Percentiles rank a stretch among this genome's conserved stretches.
These are phyloP conservation scores for Phalanger gymnotis DNA, from an alignment of 2,797 vertebrate genomes.

Conservation along the genomic window DNA sequence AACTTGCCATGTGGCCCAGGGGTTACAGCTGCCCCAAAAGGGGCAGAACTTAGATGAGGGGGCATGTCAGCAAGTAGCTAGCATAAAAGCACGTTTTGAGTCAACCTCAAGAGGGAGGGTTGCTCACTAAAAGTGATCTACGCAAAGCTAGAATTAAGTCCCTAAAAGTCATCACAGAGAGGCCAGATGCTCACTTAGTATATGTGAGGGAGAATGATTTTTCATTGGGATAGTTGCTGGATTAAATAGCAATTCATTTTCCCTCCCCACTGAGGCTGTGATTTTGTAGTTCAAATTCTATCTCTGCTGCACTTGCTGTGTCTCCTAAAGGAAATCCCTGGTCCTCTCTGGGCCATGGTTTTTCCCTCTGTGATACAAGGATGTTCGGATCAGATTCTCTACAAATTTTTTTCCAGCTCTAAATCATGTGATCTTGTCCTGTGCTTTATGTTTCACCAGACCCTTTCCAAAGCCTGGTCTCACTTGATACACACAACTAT, in stretches of 20 bases:
- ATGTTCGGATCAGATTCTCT: not conserved
- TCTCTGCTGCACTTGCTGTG: not conserved
- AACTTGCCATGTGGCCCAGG: not conserved
- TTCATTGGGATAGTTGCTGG: not conserved
- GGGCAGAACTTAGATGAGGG: not conserved
- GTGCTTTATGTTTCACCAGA: not conserved
- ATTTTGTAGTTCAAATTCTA: not conserved
- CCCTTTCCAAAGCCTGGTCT: not conserved
- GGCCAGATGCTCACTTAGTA: not conserved
- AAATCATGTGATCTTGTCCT: not conserved
- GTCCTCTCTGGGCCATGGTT: not conserved
- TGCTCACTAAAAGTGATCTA: not conserved
- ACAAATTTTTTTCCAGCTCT: not conserved
- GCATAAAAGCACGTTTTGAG: not conserved
- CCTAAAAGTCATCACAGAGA: not conserved
- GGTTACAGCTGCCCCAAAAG: not conserved
- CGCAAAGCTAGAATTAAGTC: not conserved
- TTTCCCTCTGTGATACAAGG: not conserved
- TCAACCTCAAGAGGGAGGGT: not conserved
- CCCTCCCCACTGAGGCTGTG: not conserved
- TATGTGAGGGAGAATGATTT: not conserved
- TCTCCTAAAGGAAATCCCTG: not conserved
- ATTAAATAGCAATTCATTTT: not conserved
- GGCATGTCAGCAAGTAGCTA: not conserved
- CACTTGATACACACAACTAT: not conserved